Base-by-base conservation (phyloP, 1,140 invertebrate species). In the Drosophila ercepeae region DNA sequence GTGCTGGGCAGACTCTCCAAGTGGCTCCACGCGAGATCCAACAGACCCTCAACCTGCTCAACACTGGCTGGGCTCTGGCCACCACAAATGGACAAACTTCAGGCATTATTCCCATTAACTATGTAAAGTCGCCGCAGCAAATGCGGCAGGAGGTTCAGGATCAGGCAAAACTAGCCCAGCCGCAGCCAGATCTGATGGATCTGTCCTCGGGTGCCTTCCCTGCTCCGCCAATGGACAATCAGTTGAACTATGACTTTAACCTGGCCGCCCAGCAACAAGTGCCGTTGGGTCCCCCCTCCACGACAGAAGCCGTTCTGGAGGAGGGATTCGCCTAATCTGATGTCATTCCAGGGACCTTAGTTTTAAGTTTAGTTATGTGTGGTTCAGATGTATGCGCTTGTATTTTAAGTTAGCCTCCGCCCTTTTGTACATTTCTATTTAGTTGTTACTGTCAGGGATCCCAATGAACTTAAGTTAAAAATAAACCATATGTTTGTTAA, bases 11-110 rank as follows among this genome's bases (percentile, higher is more conserved):
- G 83, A 93, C 94, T 44, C 92, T 99, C 2, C 93, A 93, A 51
- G 91, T 99, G 18, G 97, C 97, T 1, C 97, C 97, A 0, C 95
- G 95, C 89, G 94, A 95, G 81, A 92, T 97, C 8, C 97, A 98
- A 90, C 95, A 96, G 67, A 93, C 93, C 59, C 90, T 92, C 55
- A 44, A 93, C 92, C 75, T 91, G 93, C 7, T 94, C 82, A 94
- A 94, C 74, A 93, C 95, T 1, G 95, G 96, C n/a, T 96, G 96
- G 95, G 93, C 94, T 4, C 93, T 94, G 91, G 96, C 95, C 0
- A 93, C 95, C 3, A 92, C 93, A 42, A 95, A 97, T 91, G 94
- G 93, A 39, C 93, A 94, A 54, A 94, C 92, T 25, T 93, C 94
- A 1, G 97, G 97, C 2, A 91, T 97, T 0, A 93, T 98, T 44